These are phyloP conservation scores for Vulpes vulpes DNA, from an alignment of 2,113 vertebrate species.

Conservation along the genomic window DNA sequence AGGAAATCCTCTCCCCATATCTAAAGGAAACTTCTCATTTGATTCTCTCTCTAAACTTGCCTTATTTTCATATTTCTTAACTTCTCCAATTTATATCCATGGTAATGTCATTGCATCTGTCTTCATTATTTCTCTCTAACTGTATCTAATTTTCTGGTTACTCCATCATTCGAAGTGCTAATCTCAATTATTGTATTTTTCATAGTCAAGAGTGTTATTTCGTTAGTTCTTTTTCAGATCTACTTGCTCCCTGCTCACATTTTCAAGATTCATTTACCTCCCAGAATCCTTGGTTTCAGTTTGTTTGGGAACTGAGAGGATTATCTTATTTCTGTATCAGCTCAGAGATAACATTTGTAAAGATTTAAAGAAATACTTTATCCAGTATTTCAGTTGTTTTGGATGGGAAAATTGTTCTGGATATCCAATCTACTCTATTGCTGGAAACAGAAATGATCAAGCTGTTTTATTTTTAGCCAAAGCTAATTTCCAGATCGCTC, in stretches of 20 bases:
- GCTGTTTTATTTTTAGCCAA: conserved; percentile 78
- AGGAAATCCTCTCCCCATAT: neutral
- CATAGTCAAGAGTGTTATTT: neutral
- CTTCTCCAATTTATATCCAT: neutral
- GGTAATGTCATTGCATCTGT: neutral
- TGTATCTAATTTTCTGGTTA: neutral
- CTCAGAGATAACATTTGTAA: neutral
- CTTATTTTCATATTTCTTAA: neutral
- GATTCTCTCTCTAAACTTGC: neutral
- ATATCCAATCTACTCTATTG: conserved; percentile 28
- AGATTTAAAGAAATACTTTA: neutral
- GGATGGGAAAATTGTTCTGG: neutral
- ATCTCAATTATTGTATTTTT: neutral
- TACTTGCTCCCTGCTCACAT: neutral
- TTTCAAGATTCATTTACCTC: conserved; percentile 6
- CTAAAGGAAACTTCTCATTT: neutral
- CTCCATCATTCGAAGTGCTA: neutral
- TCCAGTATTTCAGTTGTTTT: conserved; percentile 11
- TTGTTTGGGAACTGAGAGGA: neutral
- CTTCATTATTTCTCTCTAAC: neutral
- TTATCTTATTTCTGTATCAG: conserved; percentile 1
- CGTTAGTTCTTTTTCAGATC: conserved; percentile 21
- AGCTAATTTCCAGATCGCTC: conserved; percentile 71
- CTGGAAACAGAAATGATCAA: conserved; percentile 62
- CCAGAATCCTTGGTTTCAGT: neutral